Percentiles rank a stretch among this genome's conserved stretches.
Conservation (phyloP, 2,113 vertebrate genomes). For the Cyprinus carpio region DNA sequence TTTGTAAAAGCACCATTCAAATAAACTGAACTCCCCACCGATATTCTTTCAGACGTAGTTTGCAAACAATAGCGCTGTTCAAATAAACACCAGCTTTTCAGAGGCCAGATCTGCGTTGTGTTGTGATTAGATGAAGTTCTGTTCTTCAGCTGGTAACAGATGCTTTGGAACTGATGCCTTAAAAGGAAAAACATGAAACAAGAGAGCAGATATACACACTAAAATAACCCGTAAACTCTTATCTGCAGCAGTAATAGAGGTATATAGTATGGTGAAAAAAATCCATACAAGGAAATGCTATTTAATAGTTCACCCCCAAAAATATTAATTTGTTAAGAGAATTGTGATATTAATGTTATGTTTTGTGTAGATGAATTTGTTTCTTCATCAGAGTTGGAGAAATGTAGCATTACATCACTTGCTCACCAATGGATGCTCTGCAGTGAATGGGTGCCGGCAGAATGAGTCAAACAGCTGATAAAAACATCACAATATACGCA, state of each 20-base stretch:
- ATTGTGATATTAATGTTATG: too few species aligned
- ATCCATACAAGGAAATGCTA: not conserved
- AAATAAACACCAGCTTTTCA: not conserved
- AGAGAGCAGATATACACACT: not conserved
- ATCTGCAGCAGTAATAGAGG: not conserved
- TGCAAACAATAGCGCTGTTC: not conserved
- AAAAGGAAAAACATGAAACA: constrained; percentile 6
- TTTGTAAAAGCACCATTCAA: not conserved
- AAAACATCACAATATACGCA: too few species aligned
- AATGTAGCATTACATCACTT: too few species aligned
- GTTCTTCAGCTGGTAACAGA: not conserved
- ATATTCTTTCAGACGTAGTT: not conserved
- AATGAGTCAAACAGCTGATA: too few species aligned
- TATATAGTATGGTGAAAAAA: not conserved
- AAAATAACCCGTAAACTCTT: constrained; percentile 11
- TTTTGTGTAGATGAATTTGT: too few species aligned
- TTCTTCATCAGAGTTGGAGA: too few species aligned
- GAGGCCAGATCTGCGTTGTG: not conserved
- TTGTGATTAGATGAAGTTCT: not conserved
- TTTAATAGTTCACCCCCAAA: not conserved
- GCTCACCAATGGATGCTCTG: too few species aligned
- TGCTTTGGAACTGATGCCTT: not conserved
- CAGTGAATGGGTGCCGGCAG: too few species aligned
- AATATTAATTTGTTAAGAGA: too few species aligned
- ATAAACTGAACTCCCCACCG: not conserved